Evolutionary conservation across 2,797 vertebrate species (phyloP).

Genomic region (Myotis vivesi): DNA sequence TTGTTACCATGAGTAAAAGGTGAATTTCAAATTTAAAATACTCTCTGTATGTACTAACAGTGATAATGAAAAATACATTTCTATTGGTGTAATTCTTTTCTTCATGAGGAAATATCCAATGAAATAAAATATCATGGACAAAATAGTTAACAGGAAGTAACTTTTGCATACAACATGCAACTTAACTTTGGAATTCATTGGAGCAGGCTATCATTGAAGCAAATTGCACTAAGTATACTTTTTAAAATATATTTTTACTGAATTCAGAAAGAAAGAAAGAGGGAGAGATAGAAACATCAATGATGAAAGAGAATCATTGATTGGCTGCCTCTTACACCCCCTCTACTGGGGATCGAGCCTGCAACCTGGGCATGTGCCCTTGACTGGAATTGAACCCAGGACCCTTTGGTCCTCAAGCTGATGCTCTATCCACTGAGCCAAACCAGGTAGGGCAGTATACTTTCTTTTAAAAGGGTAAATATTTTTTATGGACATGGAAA

Average conservation of each 20-base stretch:
- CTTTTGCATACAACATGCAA: neutral
- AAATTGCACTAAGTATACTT: neutral
- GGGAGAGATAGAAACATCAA: too few relatives aligned
- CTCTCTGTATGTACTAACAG: neutral
- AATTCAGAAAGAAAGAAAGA: too few relatives aligned
- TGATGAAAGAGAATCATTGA: too few relatives aligned
- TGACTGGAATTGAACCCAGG: too few relatives aligned
- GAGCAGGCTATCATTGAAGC: neutral
- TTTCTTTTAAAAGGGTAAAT: neutral
- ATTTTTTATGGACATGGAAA: conserved; percentile 8
- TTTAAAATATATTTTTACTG: neutral
- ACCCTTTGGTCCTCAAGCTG: too few relatives aligned
- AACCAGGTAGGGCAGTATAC: too few relatives aligned
- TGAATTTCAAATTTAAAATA: neutral
- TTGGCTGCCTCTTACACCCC: too few relatives aligned
- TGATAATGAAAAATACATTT: neutral
- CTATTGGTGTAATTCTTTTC: neutral
- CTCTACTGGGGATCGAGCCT: too few relatives aligned
- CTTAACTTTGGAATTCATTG: neutral
- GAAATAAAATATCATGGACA: neutral
- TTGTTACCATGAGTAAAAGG: neutral
- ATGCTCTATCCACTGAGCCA: too few relatives aligned
- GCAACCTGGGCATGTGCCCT: too few relatives aligned
- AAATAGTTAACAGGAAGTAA: neutral
- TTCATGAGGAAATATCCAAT: neutral